These are phyloP conservation scores for Pangasianodon gigas DNA, from an alignment of 2,113 vertebrate species.

Conservation along the genomic window DNA sequence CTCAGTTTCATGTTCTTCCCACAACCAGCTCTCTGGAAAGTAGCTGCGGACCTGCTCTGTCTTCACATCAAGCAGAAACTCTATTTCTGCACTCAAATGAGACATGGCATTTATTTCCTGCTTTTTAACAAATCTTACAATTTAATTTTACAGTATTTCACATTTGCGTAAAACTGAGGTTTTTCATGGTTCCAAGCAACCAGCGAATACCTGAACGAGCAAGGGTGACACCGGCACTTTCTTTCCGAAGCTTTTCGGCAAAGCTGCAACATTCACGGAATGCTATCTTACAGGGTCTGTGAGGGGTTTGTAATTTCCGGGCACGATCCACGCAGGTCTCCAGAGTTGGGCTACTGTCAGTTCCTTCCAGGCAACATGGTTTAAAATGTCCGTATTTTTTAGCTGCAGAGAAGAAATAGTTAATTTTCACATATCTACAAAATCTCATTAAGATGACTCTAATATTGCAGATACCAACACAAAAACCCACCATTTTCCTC, in stretches of 20 bases:
- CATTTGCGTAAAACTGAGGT: not conserved
- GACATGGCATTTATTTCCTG: not conserved
- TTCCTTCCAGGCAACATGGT: constrained; percentile 73
- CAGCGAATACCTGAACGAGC: constrained; percentile 78
- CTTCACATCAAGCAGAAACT: constrained; percentile 65
- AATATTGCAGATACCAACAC: not conserved
- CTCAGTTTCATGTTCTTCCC: constrained; percentile 82
- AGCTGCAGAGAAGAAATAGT: constrained; percentile 58
- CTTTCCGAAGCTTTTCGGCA: constrained; percentile 44
- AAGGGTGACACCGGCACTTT: constrained; percentile 50
- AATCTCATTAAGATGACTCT: not conserved
- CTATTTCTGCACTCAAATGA: constrained; percentile 67
- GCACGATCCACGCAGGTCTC: constrained; percentile 70
- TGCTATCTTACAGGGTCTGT: constrained; percentile 26
- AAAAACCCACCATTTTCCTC: constrained; percentile 21
- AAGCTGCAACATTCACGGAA: constrained; percentile 77
- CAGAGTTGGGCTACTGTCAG: constrained; percentile 52
- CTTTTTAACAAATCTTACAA: not conserved
- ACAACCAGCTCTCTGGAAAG: constrained; percentile 96
- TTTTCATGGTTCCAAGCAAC: not conserved
- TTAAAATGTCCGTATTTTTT: constrained; percentile 45
- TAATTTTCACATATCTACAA: not conserved
- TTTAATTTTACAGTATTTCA: not conserved
- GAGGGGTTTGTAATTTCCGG: rapidly evolving
- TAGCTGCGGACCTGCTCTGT: constrained; percentile 81